A percentile compares a stretch with the other conserved stretches of the same genome.
Conservation (phyloP, 2,888 invertebrate genomes). For the Serripes groenlandicus region DNA sequence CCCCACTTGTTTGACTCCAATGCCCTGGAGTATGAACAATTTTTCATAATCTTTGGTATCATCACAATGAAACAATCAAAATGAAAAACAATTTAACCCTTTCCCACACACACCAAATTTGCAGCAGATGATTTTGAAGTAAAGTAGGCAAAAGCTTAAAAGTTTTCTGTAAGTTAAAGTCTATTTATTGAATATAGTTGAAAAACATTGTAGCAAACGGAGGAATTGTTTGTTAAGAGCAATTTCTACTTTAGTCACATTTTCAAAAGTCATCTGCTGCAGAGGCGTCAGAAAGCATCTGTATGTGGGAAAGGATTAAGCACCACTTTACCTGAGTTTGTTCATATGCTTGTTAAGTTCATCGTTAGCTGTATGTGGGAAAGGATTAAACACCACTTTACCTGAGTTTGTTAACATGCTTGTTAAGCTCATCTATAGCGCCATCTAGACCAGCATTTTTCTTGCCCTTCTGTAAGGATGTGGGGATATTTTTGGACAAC, state of each 20-base stretch:
- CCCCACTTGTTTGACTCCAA: no score
- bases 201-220: not conserved
- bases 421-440: conserved; percentile 91
- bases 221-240: not conserved
- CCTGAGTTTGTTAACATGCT: conserved; percentile 91
- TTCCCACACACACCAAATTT: no score
- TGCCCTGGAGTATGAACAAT: no score
- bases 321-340: not conserved
- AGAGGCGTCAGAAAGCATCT: not conserved
- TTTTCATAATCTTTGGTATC: no score
- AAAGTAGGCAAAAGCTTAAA: no score
- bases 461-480: conserved; percentile 86
- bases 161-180: no score
- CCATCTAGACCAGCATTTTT: conserved; percentile 88
- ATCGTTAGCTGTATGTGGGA: no score
- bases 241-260: not conserved
- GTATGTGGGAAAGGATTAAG: not conserved
- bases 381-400: conserved; percentile 30
- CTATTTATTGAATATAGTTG: no score
- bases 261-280: not conserved
- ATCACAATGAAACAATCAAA: no score
- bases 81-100: no score
- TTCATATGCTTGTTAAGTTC: not conserved
- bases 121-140: no score
- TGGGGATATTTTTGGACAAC: conserved; percentile 90